Percentiles rank a stretch among this genome's conserved stretches.
These are phyloP conservation scores for Phenganax stokvisi DNA, from an alignment of 92 coral and sea anemone species.

Conservation along the genomic window DNA sequence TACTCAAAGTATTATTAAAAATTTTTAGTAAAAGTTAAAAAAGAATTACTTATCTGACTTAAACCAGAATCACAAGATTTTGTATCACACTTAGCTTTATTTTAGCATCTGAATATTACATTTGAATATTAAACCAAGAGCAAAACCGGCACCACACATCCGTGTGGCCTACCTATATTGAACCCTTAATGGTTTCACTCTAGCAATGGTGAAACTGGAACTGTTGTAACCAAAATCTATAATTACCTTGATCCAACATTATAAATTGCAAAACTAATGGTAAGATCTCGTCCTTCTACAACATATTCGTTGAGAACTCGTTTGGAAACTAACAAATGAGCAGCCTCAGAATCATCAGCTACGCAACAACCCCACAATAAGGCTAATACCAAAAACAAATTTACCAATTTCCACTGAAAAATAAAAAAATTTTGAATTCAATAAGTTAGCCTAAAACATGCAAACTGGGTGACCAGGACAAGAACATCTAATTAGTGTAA, in stretches of 20 bases:
- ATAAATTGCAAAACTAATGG: slow-evolving; percentile 77
- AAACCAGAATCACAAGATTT: no score
- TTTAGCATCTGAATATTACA: no score
- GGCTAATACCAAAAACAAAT: neutral
- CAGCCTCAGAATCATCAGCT: slow-evolving; percentile 32
- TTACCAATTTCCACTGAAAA: slow-evolving; percentile 26
- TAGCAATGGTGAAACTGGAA: neutral
- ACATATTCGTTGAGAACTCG: slow-evolving; percentile 84
- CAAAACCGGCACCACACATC: no score
- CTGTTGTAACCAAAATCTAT: neutral
- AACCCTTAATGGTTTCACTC: no score
- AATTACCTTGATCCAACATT: slow-evolving; percentile 92
- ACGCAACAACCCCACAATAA: slow-evolving; percentile 10
- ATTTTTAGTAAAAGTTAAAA: no score
- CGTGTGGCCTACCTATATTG: no score
- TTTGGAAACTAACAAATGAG: slow-evolving; percentile 72
- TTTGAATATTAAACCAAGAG: no score
- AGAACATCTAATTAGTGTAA: no score
- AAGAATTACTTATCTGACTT: no score
- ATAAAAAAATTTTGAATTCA: neutral
- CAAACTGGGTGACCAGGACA: neutral
- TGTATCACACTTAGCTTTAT: no score
- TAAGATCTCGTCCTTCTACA: slow-evolving; percentile 89
- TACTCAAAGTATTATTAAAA: no score
- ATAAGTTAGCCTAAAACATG: neutral